Percentiles rank a stretch among this genome's conserved stretches.
Evolutionary conservation across 2,113 vertebrate species (phyloP).

Genomic region (Muntiacus muntjak): DNA sequence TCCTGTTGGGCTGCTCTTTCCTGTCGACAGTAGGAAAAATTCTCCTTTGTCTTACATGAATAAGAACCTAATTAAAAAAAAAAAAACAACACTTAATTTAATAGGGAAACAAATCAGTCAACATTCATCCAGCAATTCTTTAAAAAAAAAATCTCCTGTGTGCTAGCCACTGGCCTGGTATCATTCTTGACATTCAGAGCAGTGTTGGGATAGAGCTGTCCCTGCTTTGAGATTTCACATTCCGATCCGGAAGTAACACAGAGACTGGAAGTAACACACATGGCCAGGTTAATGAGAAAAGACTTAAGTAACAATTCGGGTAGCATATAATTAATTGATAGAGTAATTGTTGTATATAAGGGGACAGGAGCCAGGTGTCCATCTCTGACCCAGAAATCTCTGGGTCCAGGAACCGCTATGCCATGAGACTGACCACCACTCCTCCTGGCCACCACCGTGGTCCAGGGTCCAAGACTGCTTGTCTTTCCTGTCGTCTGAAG

Average conservation of each 20-base stretch:
- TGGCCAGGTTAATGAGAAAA: background rate
- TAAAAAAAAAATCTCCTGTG: background rate
- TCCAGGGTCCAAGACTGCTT: background rate
- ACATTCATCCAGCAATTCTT: background rate
- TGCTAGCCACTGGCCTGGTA: background rate
- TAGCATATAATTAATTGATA: background rate
- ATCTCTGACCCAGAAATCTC: background rate
- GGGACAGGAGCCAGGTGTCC: background rate
- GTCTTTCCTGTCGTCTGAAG: background rate
- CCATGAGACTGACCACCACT: background rate
- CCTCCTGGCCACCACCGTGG: background rate
- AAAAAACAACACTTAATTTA: background rate
- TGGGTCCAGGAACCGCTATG: background rate
- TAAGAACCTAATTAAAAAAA: background rate
- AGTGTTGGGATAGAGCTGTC: background rate
- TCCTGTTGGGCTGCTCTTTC: slow-evolving; percentile 37
- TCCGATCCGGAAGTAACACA: background rate
- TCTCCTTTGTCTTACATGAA: slow-evolving; percentile 10
- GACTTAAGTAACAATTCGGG: background rate
- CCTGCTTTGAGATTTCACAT: background rate
- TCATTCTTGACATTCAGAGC: background rate
- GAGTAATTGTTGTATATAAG: background rate
- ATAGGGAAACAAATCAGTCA: background rate
- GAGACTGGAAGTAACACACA: background rate
- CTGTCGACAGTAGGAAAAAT: background rate